Conservation (phyloP, 2,888 invertebrate genomes). For the Agapostemon virescens region DNA sequence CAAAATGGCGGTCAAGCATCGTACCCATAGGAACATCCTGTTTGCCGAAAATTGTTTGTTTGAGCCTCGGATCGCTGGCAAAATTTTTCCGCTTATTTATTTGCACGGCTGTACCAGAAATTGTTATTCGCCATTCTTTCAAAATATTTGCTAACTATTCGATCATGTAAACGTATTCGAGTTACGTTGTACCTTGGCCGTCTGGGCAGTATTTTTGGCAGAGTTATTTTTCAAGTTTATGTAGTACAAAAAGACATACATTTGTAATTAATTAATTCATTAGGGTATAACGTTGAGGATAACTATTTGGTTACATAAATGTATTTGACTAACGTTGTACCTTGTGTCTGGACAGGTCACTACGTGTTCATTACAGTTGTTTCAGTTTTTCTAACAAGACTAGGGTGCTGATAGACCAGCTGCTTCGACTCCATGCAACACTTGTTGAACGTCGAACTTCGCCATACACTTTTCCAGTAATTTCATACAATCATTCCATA, state of each 20-base stretch:
- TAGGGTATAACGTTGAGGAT: no score
- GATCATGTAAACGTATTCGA: no score
- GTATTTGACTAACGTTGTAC: no score
- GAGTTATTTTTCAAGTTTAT: no score
- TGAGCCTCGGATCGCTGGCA: neutral
- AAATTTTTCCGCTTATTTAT: neutral
- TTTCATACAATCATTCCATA: neutral
- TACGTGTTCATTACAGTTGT: neutral
- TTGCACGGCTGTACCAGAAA: neutral
- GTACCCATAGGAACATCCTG: slow-evolving; percentile 9
- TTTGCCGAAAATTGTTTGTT: slow-evolving; percentile 19
- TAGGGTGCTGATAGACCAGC: neutral
- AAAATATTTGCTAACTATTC: no score
- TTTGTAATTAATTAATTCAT: no score
- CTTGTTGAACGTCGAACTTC: neutral
- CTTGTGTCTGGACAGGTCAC: no score
- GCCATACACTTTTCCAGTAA: neutral
- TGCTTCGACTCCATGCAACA: neutral
- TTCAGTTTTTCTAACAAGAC: neutral
- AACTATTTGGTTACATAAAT: no score
- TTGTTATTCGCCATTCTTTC: no score
- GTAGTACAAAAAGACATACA: no score
- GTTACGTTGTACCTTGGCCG: no score
- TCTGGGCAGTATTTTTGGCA: no score
- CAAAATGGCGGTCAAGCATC: slow-evolving; percentile 7